Base-by-base conservation (phyloP, 2,888 invertebrate species). In the Drymonia ruficornis region DNA sequence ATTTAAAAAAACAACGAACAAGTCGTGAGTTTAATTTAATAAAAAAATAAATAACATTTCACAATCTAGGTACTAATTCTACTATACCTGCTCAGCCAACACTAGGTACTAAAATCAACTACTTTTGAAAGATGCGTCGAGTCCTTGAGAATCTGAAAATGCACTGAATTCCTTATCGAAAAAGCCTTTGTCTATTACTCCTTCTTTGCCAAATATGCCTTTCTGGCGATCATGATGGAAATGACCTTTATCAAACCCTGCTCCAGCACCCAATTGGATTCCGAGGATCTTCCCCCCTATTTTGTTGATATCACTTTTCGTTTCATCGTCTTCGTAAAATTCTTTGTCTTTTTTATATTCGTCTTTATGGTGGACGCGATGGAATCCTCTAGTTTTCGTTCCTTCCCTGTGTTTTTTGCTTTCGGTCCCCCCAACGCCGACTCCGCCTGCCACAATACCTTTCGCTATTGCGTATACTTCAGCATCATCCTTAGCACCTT, bases 331-430 rank as follows among this genome's bases (percentile, higher is more conserved):
- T 73, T 94, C 94, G 67, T 93, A 94, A 80, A 94, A 94, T 55
- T 92, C 84, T 70, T 94, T 93, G 53, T 94, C 93, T 70, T 94
- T 94, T 64, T 94, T 93, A 71, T 93, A 94, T 72, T 94, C 94
- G 65, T 95, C 94, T 78, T 93, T 94, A 70, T 94, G 94, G 56
- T 94, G 93, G 0, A 94, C 89, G 63, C 89, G 91, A 66, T 94
- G 94, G 73, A 91, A 94, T 2, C 94, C 94, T 65, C 90, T 88
- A 0, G 94, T 93, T 72, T 94, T 94, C 16, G 91, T 91, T 0
- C 94, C 94, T 72, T 93, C 94, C 64, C 83, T 90, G 66, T 93
- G 94, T 43, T 89, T 93, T 28, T 86, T 87, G 44, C 89, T 89
- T 66, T 89, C 87, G 28, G 87, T 88, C 29, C 88, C 92, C 45